phyloP scores from a whole-genome alignment of 1,140 invertebrate genomes.

The Acyrthosiphon pisum region DNA sequence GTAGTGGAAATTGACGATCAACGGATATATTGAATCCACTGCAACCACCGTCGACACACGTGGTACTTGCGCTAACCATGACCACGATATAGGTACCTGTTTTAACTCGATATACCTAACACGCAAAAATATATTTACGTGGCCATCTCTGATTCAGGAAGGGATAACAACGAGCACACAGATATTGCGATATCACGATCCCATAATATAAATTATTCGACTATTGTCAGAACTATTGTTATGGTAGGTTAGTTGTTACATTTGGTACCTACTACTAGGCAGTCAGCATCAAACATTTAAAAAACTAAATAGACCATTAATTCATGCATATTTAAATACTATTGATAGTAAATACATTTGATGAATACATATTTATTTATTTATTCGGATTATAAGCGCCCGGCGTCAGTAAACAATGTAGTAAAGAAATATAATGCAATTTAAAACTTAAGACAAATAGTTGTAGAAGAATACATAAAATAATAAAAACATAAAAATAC shows the following conservation, averaged over 20 bases:
- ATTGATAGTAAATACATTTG: too few species aligned
- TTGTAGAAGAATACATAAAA: too few species aligned
- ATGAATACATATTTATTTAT: too few species aligned
- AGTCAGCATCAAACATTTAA: neutral
- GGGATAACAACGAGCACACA: neutral
- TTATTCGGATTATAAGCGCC: too few species aligned
- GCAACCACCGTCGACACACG: neutral
- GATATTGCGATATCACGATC: neutral
- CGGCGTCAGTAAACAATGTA: too few species aligned
- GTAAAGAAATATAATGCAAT: too few species aligned
- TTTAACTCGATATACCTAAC: neutral
- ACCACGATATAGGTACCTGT: neutral
- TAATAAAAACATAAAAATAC: neutral
- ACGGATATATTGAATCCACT: neutral
- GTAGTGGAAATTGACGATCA: neutral
- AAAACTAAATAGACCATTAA: neutral
- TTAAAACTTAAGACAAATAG: too few species aligned
- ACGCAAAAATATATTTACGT: neutral
- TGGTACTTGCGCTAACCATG: neutral
- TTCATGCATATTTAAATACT: too few species aligned
- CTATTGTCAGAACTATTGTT: neutral
- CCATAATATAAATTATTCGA: neutral
- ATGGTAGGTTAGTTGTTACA: neutral
- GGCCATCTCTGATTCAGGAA: neutral
- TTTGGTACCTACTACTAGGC: neutral